Conservation (phyloP, 2,888 invertebrate genomes). For the Rotaria socialis region DNA sequence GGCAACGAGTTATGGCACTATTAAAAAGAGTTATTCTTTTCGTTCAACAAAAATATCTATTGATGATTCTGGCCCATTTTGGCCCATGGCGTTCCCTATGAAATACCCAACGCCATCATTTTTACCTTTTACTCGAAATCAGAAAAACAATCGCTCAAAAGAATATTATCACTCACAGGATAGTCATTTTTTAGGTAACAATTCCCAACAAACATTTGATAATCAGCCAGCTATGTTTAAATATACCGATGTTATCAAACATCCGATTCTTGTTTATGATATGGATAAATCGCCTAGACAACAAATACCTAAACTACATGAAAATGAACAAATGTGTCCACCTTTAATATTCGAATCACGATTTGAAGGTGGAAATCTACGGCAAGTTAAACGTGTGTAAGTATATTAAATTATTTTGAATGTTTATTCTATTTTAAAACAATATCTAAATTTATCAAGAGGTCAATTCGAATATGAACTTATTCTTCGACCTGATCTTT, state of each 20-base stretch:
- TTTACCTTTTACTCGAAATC: not conserved
- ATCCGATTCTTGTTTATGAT: slow-evolving; percentile 55
- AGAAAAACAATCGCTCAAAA: not conserved
- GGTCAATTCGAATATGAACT: slow-evolving; percentile 77
- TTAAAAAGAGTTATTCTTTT: not conserved
- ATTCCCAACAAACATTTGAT: slow-evolving; percentile 50
- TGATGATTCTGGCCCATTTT: slow-evolving; percentile 14
- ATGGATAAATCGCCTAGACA: slow-evolving; percentile 54
- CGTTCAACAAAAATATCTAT: not conserved
- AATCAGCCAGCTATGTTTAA: slow-evolving; percentile 51
- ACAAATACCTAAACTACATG: slow-evolving; percentile 50
- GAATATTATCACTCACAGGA: not conserved
- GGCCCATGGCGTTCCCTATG: not conserved
- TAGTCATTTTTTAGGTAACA: slow-evolving; percentile 3
- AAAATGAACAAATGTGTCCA: slow-evolving; percentile 54
- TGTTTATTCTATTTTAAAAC: not conserved
- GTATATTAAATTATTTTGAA: slow-evolving; percentile 55
- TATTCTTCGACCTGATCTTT: slow-evolving; percentile 70
- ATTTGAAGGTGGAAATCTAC: slow-evolving; percentile 87
- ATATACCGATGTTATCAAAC: slow-evolving; percentile 54
- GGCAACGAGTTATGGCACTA: not conserved
- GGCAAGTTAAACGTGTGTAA: slow-evolving; percentile 64
- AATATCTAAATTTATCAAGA: slow-evolving; percentile 49
- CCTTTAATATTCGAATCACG: slow-evolving; percentile 75
- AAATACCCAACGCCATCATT: slow-evolving; percentile 23